These are phyloP conservation scores for Akabosia matsudoensis DNA, from an alignment of 1,140 invertebrate genomes.

Conservation along the genomic window DNA sequence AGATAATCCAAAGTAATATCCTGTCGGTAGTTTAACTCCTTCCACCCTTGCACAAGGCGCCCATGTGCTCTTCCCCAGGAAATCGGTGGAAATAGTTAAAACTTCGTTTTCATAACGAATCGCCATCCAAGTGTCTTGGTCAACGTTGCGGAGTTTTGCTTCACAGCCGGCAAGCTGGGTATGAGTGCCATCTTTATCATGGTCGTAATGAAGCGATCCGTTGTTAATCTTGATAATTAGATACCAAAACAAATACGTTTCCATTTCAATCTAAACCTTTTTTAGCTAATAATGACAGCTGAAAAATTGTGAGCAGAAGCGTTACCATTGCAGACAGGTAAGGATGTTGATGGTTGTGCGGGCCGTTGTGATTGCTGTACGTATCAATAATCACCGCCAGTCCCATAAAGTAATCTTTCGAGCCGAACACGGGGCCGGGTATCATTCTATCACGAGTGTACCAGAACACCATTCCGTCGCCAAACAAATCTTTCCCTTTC, in stretches of 20 bases:
- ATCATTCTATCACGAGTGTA: slow-evolving; percentile 87
- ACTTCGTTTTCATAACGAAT: slow-evolving; percentile 88
- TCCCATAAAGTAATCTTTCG: slow-evolving; percentile 86
- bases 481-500: slow-evolving; percentile 88
- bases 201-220: slow-evolving; percentile 91
- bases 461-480: slow-evolving; percentile 97
- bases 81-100: slow-evolving; percentile 82
- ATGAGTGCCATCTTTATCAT: slow-evolving; percentile 96
- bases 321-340: slow-evolving; percentile 94
- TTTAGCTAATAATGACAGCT: slow-evolving; percentile 24
- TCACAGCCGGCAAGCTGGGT: slow-evolving; percentile 92
- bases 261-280: slow-evolving; percentile 17
- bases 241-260: neutral
- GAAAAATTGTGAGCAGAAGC: slow-evolving; percentile 1
- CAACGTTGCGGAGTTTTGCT: slow-evolving; percentile 87
- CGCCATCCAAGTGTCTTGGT: slow-evolving; percentile 84
- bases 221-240: slow-evolving; percentile 64
- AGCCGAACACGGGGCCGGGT: slow-evolving; percentile 89
- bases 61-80: slow-evolving; percentile 89
- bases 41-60: slow-evolving; percentile 87
- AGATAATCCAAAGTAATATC: slow-evolving; percentile 90
- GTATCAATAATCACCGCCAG: slow-evolving; percentile 94
- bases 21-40: slow-evolving; percentile 87
- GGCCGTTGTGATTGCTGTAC: slow-evolving; percentile 99
- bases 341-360: slow-evolving; percentile 95